Percentiles rank a stretch among this genome's conserved stretches.
These are phyloP conservation scores for Lathamus discolor DNA, from an alignment of 2,113 vertebrate genomes.

Conservation along the genomic window DNA sequence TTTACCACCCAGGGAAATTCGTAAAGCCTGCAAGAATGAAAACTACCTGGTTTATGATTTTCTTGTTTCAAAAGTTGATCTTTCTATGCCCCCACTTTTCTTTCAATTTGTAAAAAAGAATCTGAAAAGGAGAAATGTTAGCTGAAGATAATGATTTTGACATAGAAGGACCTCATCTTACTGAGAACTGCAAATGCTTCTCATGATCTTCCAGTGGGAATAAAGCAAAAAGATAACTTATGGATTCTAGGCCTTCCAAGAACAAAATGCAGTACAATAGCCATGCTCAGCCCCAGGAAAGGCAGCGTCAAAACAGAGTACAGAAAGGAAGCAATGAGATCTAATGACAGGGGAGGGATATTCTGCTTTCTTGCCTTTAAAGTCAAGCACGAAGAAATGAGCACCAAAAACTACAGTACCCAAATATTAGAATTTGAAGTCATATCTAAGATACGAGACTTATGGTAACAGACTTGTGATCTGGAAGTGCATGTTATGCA, in stretches of 20 bases:
- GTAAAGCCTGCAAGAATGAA: conserved; percentile 32
- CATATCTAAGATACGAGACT: background rate
- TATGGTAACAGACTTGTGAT: background rate
- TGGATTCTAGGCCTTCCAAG: conserved; percentile 32
- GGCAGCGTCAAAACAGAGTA: background rate
- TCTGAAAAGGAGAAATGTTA: conserved; percentile 58
- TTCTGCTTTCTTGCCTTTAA: background rate
- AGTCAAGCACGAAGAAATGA: background rate
- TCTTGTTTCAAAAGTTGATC: conserved; percentile 58
- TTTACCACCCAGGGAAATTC: conserved; percentile 21
- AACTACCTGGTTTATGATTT: conserved; percentile 31
- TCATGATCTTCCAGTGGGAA: conserved; percentile 32
- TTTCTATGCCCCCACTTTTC: conserved; percentile 55
- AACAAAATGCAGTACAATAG: conserved; percentile 16
- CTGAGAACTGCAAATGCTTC: conserved; percentile 35
- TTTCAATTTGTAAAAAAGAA: conserved; percentile 53
- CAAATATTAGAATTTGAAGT: background rate
- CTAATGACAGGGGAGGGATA: background rate
- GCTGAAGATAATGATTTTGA: conserved; percentile 67
- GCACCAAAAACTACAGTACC: background rate
- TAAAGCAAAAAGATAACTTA: conserved; percentile 44
- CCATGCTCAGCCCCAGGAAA: background rate
- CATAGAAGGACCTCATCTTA: conserved; percentile 49
- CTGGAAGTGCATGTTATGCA: background rate
- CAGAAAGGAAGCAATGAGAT: background rate